These are phyloP conservation scores for Ypsolopha scabrella DNA, from an alignment of 2,888 invertebrate genomes.

Conservation along the genomic window DNA sequence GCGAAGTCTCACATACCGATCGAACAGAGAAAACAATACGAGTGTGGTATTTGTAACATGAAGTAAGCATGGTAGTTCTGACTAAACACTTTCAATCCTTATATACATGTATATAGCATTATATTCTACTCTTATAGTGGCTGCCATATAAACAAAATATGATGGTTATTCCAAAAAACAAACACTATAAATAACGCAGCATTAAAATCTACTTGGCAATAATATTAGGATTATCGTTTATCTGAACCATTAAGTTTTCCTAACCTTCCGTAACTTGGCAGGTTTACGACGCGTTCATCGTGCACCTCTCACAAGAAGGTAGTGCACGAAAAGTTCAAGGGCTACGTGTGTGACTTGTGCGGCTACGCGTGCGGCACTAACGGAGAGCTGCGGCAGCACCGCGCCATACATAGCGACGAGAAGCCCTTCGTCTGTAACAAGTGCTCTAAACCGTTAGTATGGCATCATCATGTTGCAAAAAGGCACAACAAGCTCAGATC, in stretches of 20 bases:
- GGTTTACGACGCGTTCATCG: conserved; percentile 66
- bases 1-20: conserved; percentile 64
- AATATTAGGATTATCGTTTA: too few relatives aligned
- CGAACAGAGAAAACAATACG: conserved; percentile 61
- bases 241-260: too few relatives aligned
- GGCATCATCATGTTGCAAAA: too few relatives aligned
- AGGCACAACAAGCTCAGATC: too few relatives aligned
- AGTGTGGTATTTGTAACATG: conserved; percentile 59
- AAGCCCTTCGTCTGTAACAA: conserved; percentile 63
- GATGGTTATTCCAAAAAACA: too few relatives aligned
- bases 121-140: too few relatives aligned
- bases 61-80: conserved; percentile 41
- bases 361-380: conserved; percentile 70
- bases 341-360: conserved; percentile 69
- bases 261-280: conserved; percentile 13
- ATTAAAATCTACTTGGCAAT: too few relatives aligned
- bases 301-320: conserved; percentile 63
- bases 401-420: conserved; percentile 69
- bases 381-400: conserved; percentile 68
- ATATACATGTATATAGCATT: too few relatives aligned
- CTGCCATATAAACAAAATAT: too few relatives aligned
- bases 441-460: conserved; percentile 56
- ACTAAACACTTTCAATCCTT: not conserved
- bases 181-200: too few relatives aligned
- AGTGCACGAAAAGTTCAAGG: conserved; percentile 68